Conservation (phyloP, 2,888 invertebrate genomes). For the Thyatira batis region DNA sequence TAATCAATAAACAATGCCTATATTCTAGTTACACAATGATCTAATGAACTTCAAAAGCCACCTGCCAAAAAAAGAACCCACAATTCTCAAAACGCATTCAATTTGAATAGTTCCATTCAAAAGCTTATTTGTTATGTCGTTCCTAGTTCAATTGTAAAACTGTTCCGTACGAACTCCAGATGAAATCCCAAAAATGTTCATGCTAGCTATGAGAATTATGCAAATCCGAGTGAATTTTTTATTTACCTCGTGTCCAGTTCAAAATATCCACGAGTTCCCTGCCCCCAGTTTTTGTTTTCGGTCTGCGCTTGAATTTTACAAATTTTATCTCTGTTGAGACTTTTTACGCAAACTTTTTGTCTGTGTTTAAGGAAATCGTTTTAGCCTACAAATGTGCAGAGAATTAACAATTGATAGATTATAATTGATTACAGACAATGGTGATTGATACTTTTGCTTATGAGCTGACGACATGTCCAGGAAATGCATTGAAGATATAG, state of each 20-base stretch:
- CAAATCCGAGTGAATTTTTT: not conserved
- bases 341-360: not conserved
- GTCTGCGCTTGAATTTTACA: not conserved
- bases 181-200: not conserved
- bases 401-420: conserved; percentile 6
- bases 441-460: not conserved
- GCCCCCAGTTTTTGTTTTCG: not conserved
- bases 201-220: not conserved
- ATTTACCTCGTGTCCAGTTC: not conserved
- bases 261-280: not conserved
- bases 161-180: not conserved
- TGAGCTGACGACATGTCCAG: not conserved
- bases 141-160: not conserved
- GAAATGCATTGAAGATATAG: not conserved
- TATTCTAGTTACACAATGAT: too few relatives aligned
- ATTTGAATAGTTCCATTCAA: too few relatives aligned
- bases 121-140: not conserved
- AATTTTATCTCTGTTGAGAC: not conserved
- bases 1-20: too few relatives aligned
- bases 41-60: too few relatives aligned
- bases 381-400: not conserved
- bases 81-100: too few relatives aligned
- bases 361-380: not conserved
- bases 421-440: conserved; percentile 1
- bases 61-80: too few relatives aligned